A percentile compares a stretch with the other conserved stretches of the same genome.
These are phyloP conservation scores for Sinosuthora webbiana DNA, from an alignment of 2,113 vertebrate species.

Conservation along the genomic window DNA sequence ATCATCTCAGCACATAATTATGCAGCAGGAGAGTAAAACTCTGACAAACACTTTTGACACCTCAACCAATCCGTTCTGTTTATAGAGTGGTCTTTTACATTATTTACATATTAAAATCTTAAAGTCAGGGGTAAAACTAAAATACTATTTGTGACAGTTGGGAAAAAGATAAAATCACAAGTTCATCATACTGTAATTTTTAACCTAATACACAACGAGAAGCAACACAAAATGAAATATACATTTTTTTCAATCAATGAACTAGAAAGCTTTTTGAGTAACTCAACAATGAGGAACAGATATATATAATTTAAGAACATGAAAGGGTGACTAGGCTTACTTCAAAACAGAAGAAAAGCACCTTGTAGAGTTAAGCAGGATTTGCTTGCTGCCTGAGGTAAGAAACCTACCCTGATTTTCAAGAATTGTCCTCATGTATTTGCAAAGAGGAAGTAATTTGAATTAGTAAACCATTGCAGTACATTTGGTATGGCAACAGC, in stretches of 20 bases:
- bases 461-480: rapidly evolving
- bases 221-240: neutral
- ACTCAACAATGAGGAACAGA: neutral
- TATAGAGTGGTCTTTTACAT: constrained; percentile 38
- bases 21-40: constrained; percentile 58
- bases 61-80: constrained; percentile 44
- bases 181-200: neutral
- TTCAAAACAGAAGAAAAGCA: neutral
- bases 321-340: neutral
- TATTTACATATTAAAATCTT: neutral
- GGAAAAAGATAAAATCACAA: neutral
- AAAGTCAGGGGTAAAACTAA: neutral
- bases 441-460: neutral
- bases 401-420: neutral
- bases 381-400: neutral
- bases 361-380: neutral
- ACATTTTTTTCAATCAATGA: neutral
- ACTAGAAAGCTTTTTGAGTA: neutral
- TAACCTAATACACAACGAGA: neutral
- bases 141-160: neutral
- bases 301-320: neutral
- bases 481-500: neutral
- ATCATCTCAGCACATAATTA: constrained; percentile 65
- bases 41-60: constrained; percentile 58
- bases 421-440: neutral